Evolutionary conservation across 2,888 invertebrate genomes (phyloP), one percentile per base, ranked within the genome.

Genomic region (Yponomeuta cagnagella): DNA sequence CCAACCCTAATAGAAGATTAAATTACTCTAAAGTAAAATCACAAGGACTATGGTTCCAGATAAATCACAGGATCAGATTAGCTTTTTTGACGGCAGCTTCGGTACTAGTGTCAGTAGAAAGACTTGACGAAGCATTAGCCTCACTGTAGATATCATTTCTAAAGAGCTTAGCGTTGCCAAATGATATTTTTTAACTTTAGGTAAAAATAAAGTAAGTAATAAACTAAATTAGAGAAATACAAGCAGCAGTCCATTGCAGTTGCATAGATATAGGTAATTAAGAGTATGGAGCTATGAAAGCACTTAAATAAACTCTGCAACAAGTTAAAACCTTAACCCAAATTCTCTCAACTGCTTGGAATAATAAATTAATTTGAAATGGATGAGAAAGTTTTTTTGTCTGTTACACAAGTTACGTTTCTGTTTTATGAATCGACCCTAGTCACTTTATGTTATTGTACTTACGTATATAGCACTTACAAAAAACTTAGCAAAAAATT

Each of bases 401-500:
- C 52, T 58, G 52, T 58, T 58, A 15, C 52, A 15, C 15, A 5
- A 52, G 15, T 58, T 58, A 58, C 52, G 52, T 58, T 58, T 15
- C 52, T 43, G 52, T 58, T 58, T 58, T 15, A 58, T 12, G 15
- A 12, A 58, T 58, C 52, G 15, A 12, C 3, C 1, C 52, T 58
- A 58, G 52, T 58, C 52, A 12, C 15, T 58, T 64, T 64, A 64
- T 23, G 64, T 64, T 64, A 64, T 64, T 64, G 23, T 23, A 64
- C 30, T 64, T 23, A 64, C 30, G 2, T 64, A 30, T 23, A 3
- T 31, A 31, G 64, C 30, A 30, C 52, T 58, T 15, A 15, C 15
- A 72, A 75, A 73, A 74, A 69, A 52, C 68, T 79, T 85, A 87
- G 86, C 80, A 82, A 81, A 81, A 85, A 86, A 82, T 79, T 90